Evolutionary conservation across 2,113 vertebrate species (phyloP), one percentile per base, ranked within the genome.

Genomic region (Zootoca vivipara): DNA sequence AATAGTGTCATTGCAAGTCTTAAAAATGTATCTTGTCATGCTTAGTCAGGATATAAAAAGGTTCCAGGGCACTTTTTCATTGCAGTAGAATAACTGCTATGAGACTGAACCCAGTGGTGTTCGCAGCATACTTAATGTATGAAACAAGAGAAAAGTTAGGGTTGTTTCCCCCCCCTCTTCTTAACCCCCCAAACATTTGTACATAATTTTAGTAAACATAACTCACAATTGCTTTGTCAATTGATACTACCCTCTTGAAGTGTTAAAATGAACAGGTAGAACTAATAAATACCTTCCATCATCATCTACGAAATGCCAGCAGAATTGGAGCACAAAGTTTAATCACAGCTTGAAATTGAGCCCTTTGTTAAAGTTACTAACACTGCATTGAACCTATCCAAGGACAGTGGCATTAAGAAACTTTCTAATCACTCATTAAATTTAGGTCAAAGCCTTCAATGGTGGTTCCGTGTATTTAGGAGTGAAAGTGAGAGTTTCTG

Each of bases 151-250:
- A 35, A 80, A 18, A 69, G 22, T 22, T n/a, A 83, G n/a, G 13
- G 33, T 8, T 18, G 30, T 22, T n/a, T 83, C 12, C 40, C 46
- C 42, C 42, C 26, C 1, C 30, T 26, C 30, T 70, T 52, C n/a
- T 52, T 52, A 64, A n/a, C 38, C 40, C 10, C 69, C 26, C 42
- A 73, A 58, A 26, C 33, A 58, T 33, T 7, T 74, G 46, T 74
- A 22, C 38, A 83, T 52, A 70, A 70, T 86, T 72, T 69, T 79
- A 79, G 64, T 7, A 87, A 79, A 80, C 70, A 86, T 46, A 78
- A 67, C 58, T 82, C 70, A 86, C 33, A 78, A 46, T 38, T 82
- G 30, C 26, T 64, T 87, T 82, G 69, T 62, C 69, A 46, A 13
- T 64, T 70, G 40, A 35, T 62, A 38, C 52, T 40, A 33, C 33